Evolutionary conservation across 2,797 vertebrate genomes (phyloP).

Genomic region (Sebastes kiyomatsui): DNA sequence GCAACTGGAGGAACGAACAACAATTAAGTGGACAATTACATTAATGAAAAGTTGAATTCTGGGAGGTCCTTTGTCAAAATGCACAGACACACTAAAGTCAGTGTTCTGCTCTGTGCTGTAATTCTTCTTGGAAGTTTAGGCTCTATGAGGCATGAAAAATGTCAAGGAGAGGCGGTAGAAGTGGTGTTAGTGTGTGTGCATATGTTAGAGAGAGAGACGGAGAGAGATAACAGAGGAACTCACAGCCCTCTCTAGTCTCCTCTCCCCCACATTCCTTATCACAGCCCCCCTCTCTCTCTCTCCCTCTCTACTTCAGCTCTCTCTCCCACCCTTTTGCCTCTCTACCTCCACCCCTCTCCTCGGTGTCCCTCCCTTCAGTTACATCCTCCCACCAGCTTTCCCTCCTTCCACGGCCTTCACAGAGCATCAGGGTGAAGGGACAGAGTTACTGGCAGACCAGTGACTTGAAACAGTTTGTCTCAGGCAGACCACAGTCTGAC

Average conservation of each 20-base stretch:
- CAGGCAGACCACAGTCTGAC: constrained; percentile 32
- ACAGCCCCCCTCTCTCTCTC: constrained; percentile 16
- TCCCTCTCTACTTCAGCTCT: background rate
- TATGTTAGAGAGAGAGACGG: constrained; percentile 10
- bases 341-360: constrained; percentile 12
- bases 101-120: constrained; percentile 30
- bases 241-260: constrained; percentile 70
- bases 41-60: background rate
- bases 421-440: constrained; percentile 33
- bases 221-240: constrained; percentile 68
- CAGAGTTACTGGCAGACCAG: constrained; percentile 18
- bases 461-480: constrained; percentile 40
- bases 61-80: background rate
- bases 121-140: constrained; percentile 46
- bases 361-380: background rate
- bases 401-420: constrained; percentile 47
- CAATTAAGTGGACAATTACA: background rate
- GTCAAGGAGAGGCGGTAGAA: constrained; percentile 40
- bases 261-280: constrained; percentile 72
- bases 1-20: background rate
- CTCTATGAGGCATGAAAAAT: constrained; percentile 66
- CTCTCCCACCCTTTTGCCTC: constrained; percentile 5
- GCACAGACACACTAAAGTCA: background rate
- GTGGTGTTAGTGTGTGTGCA: constrained; percentile 17
- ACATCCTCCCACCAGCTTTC: constrained; percentile 34